These are phyloP conservation scores for Malacoraja senta DNA, from an alignment of 2,797 vertebrate species.

Conservation along the genomic window DNA sequence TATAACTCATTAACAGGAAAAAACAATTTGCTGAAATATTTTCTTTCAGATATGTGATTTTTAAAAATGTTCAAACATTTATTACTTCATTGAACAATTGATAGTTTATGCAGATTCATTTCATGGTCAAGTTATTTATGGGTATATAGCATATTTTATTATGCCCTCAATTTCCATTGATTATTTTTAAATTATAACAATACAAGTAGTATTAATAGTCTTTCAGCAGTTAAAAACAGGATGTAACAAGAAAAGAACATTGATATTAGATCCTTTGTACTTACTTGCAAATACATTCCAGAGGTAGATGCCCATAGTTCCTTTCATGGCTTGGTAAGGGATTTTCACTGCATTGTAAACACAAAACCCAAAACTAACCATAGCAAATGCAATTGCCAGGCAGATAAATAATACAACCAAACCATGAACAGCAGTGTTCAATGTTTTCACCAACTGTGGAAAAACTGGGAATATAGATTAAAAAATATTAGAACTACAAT, in stretches of 20 bases:
- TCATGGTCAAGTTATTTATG: neutral
- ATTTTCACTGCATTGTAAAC: constrained; percentile 84
- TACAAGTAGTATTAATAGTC: neutral
- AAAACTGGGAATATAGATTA: constrained; percentile 66
- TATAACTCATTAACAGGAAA: neutral
- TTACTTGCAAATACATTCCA: constrained; percentile 91
- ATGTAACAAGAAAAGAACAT: neutral
- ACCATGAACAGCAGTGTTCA: constrained; percentile 78
- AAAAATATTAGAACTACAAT: neutral
- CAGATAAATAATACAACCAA: constrained; percentile 79
- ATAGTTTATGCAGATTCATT: neutral
- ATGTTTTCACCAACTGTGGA: constrained; percentile 74
- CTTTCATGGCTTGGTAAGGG: constrained; percentile 86
- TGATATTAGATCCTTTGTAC: neutral
- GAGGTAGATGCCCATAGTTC: constrained; percentile 80
- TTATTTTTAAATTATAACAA: neutral
- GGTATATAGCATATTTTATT: neutral
- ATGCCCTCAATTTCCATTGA: neutral
- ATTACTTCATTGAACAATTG: neutral
- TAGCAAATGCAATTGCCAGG: constrained; percentile 69
- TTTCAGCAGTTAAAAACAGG: neutral
- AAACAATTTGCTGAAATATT: neutral
- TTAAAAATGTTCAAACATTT: neutral
- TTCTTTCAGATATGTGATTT: neutral
- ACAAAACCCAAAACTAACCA: constrained; percentile 85